Percentiles rank a stretch among this genome's conserved stretches.
These are phyloP conservation scores for Kryptopterus vitreolus DNA, from an alignment of 2,797 vertebrate genomes.

Conservation along the genomic window DNA sequence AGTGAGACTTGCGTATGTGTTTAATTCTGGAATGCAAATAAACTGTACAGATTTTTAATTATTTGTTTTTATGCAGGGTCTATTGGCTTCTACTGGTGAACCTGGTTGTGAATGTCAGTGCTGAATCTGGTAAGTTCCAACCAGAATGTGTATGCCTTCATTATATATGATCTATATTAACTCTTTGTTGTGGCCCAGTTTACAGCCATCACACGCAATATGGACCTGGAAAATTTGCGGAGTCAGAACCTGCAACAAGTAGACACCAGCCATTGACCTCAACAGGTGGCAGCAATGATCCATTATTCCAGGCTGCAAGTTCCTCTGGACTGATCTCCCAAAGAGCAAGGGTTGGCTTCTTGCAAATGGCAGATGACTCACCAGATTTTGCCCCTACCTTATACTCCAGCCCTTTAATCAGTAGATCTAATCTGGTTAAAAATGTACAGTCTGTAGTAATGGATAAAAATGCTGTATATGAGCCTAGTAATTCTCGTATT, in stretches of 20 bases:
- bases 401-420: background rate
- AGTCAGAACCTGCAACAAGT: background rate
- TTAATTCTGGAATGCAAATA: background rate
- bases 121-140: conserved; percentile 1
- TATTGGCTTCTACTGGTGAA: background rate
- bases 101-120: background rate
- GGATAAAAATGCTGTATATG: background rate
- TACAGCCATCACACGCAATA: background rate
- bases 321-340: background rate
- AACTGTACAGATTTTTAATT: background rate
- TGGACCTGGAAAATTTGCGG: background rate
- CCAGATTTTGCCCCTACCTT: background rate
- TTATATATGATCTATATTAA: background rate
- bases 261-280: no score
- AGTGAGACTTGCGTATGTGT: background rate
- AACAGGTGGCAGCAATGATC: background rate
- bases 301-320: background rate
- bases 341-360: background rate
- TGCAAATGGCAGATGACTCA: background rate
- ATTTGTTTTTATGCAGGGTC: background rate
- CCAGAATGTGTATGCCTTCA: background rate
- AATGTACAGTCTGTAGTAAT: background rate
- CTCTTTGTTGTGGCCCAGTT: background rate
- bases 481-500: background rate
- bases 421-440: background rate